Evolutionary conservation across 1,140 invertebrate species (phyloP).

Genomic region (Caenorhabditis brenneri): DNA sequence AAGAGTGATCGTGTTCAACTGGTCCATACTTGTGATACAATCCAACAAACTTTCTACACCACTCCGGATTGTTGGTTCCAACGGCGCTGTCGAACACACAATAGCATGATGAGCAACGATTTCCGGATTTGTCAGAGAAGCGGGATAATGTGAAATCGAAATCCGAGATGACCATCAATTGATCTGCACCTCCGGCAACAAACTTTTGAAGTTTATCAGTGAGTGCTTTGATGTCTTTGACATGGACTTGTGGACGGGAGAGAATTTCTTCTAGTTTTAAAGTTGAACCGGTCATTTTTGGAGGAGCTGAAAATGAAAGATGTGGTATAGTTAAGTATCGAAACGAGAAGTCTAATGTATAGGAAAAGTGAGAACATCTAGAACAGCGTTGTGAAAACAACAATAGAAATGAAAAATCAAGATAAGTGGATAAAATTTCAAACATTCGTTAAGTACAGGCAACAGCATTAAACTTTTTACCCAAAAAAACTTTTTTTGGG

Average conservation of each 20-base stretch:
- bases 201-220: slow-evolving; percentile 13
- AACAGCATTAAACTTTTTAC: too few species aligned
- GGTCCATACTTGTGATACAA: slow-evolving; percentile 76
- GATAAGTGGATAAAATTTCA: too few species aligned
- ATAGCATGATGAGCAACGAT: slow-evolving; percentile 74
- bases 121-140: slow-evolving; percentile 77
- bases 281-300: slow-evolving; percentile 9
- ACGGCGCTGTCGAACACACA: slow-evolving; percentile 48
- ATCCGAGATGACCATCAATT: slow-evolving; percentile 77
- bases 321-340: background rate
- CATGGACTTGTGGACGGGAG: background rate
- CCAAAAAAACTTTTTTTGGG: too few species aligned
- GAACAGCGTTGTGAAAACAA: too few species aligned
- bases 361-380: background rate
- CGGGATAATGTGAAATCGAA: slow-evolving; percentile 82
- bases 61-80: slow-evolving; percentile 73
- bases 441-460: too few species aligned
- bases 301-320: background rate
- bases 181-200: background rate
- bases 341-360: background rate
- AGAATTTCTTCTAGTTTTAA: background rate
- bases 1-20: slow-evolving; percentile 81
- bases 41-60: slow-evolving; percentile 73
- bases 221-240: slow-evolving; percentile 24
- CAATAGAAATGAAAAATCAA: too few species aligned